These are phyloP conservation scores for Ophthalmotilapia sp. DNA, from an alignment of 2,113 vertebrate genomes.

Conservation along the genomic window DNA sequence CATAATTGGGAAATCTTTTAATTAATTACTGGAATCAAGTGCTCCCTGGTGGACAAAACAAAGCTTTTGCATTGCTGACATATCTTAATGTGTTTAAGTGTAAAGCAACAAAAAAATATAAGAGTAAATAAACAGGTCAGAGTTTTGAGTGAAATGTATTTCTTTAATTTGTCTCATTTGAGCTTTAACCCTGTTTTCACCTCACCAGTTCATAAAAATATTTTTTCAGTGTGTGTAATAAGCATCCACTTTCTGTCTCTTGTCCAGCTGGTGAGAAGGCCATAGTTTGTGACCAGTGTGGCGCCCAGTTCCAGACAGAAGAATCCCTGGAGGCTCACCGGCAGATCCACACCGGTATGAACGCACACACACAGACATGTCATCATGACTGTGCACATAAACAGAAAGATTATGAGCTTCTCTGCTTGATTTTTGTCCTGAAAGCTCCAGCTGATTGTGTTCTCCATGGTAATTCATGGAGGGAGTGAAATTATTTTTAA, in stretches of 20 bases:
- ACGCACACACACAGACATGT: not conserved
- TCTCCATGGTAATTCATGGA: not conserved
- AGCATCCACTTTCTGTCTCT: not conserved
- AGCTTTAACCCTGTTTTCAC: not conserved
- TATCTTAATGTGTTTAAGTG: not conserved
- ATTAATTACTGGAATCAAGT: not conserved
- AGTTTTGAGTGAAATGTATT: not conserved
- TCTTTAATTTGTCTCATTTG: not conserved
- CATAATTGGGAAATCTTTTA: not conserved
- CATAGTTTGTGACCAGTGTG: conserved; percentile 96
- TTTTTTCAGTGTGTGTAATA: not conserved
- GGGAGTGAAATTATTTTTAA: not conserved
- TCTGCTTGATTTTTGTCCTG: not conserved
- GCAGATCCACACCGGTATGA: conserved; percentile 91
- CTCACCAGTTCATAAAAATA: too few relatives aligned
- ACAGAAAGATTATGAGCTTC: not conserved
- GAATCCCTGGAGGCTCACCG: conserved; percentile 93
- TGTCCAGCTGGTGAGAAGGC: conserved; percentile 89
- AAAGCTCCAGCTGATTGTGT: not conserved
- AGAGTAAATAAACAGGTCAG: not conserved
- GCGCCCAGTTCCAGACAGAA: conserved; percentile 94
- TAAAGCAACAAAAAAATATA: not conserved
- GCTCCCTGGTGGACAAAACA: not conserved
- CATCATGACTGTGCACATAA: not conserved
- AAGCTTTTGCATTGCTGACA: not conserved